These are phyloP conservation scores for Rhynchophorus ferrugineus DNA, from an alignment of 1,140 invertebrate species.

Conservation along the genomic window DNA sequence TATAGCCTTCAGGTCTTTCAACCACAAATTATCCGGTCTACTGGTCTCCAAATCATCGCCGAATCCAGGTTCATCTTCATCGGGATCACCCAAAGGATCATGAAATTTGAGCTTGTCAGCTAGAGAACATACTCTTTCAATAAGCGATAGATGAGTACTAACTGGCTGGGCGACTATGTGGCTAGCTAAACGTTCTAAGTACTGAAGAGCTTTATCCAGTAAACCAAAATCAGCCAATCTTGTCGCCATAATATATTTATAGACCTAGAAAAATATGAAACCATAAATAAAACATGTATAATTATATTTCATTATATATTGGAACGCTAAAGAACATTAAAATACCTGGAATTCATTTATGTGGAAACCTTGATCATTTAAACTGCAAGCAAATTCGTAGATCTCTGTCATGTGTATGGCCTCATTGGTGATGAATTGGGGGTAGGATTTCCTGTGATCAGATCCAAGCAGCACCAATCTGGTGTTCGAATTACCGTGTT, in stretches of 20 bases:
- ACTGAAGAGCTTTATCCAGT: conserved; percentile 68
- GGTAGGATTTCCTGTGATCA: conserved; percentile 52
- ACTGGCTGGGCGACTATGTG: conserved; percentile 54
- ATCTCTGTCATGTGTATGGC: conserved; percentile 91
- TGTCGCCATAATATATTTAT: conserved; percentile 65
- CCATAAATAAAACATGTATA: no score
- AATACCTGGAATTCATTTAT: conserved; percentile 64
- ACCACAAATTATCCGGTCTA: conserved; percentile 46
- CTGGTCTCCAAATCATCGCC: conserved; percentile 31
- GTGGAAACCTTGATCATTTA: conserved; percentile 68
- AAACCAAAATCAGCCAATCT: conserved; percentile 73
- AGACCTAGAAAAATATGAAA: conserved; percentile 46
- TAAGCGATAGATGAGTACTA: conserved; percentile 51
- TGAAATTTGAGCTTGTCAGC: conserved; percentile 70
- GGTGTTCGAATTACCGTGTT: conserved; percentile 47
- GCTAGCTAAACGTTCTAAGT: conserved; percentile 70
- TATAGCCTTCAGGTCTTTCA: conserved; percentile 43
- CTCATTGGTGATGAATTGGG: conserved; percentile 69
- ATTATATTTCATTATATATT: conserved; percentile 12
- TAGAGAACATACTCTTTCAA: conserved; percentile 56
- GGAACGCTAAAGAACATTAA: not conserved
- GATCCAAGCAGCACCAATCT: conserved; percentile 77
- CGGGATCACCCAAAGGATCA: conserved; percentile 56
- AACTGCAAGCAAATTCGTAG: conserved; percentile 84
- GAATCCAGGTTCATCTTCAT: conserved; percentile 34